Evolutionary conservation across 2,888 invertebrate species (phyloP).

Genomic region (Cheilosia pagana): DNA sequence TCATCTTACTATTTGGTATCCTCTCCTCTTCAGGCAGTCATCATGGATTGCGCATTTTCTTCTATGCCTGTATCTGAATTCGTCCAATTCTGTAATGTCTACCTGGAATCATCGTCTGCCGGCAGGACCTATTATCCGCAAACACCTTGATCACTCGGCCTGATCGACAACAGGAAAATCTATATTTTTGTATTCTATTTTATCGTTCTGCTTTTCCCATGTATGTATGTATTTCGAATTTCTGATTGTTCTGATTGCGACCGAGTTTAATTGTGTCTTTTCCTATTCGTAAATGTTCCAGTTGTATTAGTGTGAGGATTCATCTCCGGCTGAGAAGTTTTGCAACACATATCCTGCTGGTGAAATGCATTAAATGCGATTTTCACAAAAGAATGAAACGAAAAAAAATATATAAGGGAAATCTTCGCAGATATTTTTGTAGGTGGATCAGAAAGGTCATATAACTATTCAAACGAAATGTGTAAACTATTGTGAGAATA

Average conservation of each 20-base stretch:
- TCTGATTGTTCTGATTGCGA: constrained; percentile 59
- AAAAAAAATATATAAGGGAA: background rate
- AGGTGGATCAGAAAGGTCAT: constrained; percentile 55
- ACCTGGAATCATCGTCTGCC: constrained; percentile 42
- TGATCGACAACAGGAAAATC: constrained; percentile 40
- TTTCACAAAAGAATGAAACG: constrained; percentile 30
- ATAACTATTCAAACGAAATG: constrained; percentile 26
- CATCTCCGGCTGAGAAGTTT: constrained; percentile 46
- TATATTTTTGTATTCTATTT: constrained; percentile 11
- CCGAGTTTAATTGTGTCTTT: constrained; percentile 36
- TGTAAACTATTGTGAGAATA: constrained; percentile 19
- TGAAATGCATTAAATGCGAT: constrained; percentile 13
- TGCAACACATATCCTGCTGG: constrained; percentile 46
- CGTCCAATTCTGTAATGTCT: constrained; percentile 10
- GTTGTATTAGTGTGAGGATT: constrained; percentile 7
- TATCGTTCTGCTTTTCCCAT: constrained; percentile 24
- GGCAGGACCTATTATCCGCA: constrained; percentile 37
- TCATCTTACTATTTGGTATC: background rate
- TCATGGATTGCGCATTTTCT: constrained; percentile 7
- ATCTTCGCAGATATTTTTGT: constrained; percentile 37
- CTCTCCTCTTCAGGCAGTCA: background rate
- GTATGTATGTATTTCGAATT: background rate
- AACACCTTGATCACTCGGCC: constrained; percentile 64
- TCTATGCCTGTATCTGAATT: background rate
- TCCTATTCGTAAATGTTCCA: constrained; percentile 40